A percentile compares a stretch with the other conserved stretches of the same genome.
Evolutionary conservation across 1,140 invertebrate species (phyloP).

Genomic region (Brachionus calyciflorus): DNA sequence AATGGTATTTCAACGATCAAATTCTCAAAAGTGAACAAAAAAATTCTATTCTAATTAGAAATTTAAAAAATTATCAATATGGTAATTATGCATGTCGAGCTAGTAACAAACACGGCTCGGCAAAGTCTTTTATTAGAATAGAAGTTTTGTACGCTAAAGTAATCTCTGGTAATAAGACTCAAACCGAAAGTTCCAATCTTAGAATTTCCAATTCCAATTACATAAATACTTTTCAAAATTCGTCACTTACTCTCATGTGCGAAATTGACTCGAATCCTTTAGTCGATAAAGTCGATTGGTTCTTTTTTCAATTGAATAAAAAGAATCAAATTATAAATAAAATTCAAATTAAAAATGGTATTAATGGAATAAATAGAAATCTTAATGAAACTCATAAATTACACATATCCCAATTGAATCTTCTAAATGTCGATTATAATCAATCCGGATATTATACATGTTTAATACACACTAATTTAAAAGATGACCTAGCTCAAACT

Average conservation of each 20-base stretch:
- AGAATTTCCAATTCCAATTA: not conserved
- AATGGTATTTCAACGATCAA: constrained; percentile 37
- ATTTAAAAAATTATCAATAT: not conserved
- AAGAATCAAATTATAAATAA: not conserved
- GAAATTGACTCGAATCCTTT: constrained; percentile 36
- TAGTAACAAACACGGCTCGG: constrained; percentile 26
- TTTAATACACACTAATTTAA: not conserved
- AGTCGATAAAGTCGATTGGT: not conserved
- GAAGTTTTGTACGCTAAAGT: not conserved
- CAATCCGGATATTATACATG: constrained; percentile 42
- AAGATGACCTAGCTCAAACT: constrained; percentile 7
- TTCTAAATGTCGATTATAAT: constrained; percentile 9
- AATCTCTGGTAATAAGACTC: not conserved
- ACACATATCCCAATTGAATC: not conserved
- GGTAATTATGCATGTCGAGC: constrained; percentile 8
- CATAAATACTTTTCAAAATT: constrained; percentile 20
- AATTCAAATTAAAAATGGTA: not conserved
- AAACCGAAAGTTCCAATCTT: constrained; percentile 16
- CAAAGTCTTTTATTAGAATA: not conserved
- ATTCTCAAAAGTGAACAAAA: not conserved
- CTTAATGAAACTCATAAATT: constrained; percentile 21
- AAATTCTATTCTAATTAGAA: not conserved
- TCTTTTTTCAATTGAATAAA: not conserved
- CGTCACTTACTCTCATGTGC: not conserved
- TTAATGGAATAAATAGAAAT: not conserved